Base-by-base conservation (phyloP, 2,888 invertebrate genomes). In the Latrodectus hesperus region DNA sequence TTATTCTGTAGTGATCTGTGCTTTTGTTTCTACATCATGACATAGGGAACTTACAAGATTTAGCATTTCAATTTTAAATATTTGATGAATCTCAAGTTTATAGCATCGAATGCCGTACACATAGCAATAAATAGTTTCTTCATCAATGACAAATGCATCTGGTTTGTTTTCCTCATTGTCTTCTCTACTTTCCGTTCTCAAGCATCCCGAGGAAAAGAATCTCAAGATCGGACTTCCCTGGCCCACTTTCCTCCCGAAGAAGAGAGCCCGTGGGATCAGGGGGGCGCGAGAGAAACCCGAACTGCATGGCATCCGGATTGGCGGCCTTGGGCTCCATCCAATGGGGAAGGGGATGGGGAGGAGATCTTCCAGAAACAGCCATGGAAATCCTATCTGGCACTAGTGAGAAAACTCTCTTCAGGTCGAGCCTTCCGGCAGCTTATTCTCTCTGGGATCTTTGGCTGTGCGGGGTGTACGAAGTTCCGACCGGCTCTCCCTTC, bases 381-480 rank as follows among this genome's bases (percentile, higher is more conserved):
- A 88, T 88, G 82, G 87, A 88, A 88, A 88, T 77, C 77, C 83
- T 88, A 88, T 88, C 87, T 83, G 82, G 73, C 74, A 76, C n/a
- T 38, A 78, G 82, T 70, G 71, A 51, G 17, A 51, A 53, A 88
- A 77, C 64, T 70, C 84, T 70, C 82, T 81, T 68, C 71, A 67
- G 71, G 76, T 86, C 81, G 38, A 3, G 38, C 17, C 75, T 53
- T 64, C 71, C 64, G 71, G 68, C 72, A 55, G 85, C 68, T 82
- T 87, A 87, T 87, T 87, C 86, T 87, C 86, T 81, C 86, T 81
- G 81, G 81, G 86, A 87, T 87, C 86, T 81, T 87, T 86, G 86
- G 67, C 77, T 76, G 76, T 76, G 76, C 72, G 70, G 76, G 81
- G 78, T 75, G 85, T 52, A 60, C 65, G 65, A 52, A 26, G 51